These are phyloP conservation scores for Dendrolimus kikuchii DNA, from an alignment of 1,140 invertebrate species.

Conservation along the genomic window DNA sequence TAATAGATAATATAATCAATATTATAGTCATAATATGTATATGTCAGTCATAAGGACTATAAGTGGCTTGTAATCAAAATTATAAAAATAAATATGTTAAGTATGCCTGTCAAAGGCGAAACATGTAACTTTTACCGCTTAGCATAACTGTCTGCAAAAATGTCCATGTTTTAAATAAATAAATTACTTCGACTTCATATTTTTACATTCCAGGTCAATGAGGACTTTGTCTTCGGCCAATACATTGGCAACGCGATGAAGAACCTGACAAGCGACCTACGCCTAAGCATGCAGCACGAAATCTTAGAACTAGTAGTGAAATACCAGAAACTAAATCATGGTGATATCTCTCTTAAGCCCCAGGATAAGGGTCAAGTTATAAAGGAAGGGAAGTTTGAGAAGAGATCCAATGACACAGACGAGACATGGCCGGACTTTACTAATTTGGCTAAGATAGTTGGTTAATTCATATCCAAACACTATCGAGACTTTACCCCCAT, in stretches of 20 bases:
- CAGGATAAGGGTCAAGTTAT: slow-evolving; percentile 19
- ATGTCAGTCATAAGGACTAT: no score
- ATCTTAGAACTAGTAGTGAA: slow-evolving; percentile 49
- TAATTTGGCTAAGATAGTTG: slow-evolving; percentile 51
- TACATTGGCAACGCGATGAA: slow-evolving; percentile 52
- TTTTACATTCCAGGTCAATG: slow-evolving; percentile 21
- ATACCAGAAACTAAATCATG: slow-evolving; percentile 39
- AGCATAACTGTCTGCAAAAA: no score
- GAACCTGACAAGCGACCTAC: slow-evolving; percentile 39
- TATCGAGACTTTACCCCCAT: no score
- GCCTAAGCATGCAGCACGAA: slow-evolving; percentile 51
- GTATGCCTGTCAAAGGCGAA: no score
- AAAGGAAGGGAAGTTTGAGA: slow-evolving; percentile 25
- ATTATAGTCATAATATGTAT: no score
- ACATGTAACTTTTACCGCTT: no score
- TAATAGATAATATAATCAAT: no score
- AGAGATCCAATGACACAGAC: slow-evolving; percentile 28
- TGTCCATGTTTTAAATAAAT: no score
- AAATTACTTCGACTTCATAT: no score
- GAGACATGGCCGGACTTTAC: slow-evolving; percentile 54
- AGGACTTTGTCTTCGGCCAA: slow-evolving; percentile 60
- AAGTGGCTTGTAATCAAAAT: no score
- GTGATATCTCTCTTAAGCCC: slow-evolving; percentile 15
- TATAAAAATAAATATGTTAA: no score
- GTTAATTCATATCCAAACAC: slow-evolving; percentile 2